A percentile compares a stretch with the other conserved stretches of the same genome.
Evolutionary conservation across 2,888 invertebrate genomes (phyloP).

Genomic region (Chloroclysta siterata): DNA sequence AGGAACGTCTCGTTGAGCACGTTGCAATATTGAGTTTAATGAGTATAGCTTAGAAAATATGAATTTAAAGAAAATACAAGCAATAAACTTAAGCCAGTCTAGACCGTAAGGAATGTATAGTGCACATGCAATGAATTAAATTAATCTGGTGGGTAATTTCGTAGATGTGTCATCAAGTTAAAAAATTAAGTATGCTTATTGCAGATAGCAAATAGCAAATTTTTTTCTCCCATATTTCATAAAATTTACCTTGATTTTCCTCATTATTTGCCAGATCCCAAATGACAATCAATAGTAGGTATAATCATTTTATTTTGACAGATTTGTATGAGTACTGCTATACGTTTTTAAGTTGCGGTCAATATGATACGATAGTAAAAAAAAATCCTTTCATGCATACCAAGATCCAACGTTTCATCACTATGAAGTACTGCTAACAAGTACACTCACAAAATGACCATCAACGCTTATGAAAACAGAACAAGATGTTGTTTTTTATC

Average conservation of each 20-base stretch:
- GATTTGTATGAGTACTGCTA: too few relatives aligned
- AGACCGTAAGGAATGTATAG: constrained; percentile 25
- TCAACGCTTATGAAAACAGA: background rate
- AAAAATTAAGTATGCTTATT: background rate
- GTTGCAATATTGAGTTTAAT: constrained; percentile 24
- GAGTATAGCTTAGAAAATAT: constrained; percentile 19
- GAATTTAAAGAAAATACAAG: constrained; percentile 7
- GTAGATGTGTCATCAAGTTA: constrained; percentile 1
- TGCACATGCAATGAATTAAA: constrained; percentile 15
- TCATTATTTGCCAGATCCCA: too few relatives aligned
- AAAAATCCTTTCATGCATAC: too few relatives aligned
- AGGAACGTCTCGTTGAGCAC: constrained; percentile 38
- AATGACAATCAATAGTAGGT: too few relatives aligned
- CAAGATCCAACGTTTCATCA: background rate
- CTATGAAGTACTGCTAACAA: background rate
- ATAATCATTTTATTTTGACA: too few relatives aligned
- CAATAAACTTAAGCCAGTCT: constrained; percentile 23
- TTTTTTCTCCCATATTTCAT: too few relatives aligned
- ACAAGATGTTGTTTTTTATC: constrained; percentile 5
- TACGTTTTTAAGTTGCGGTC: too few relatives aligned
- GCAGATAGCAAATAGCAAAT: too few relatives aligned
- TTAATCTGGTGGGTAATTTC: constrained; percentile 8
- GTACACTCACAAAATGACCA: background rate
- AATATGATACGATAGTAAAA: too few relatives aligned
- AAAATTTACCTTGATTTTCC: too few relatives aligned